Evolutionary conservation across 2,888 invertebrate genomes (phyloP), one percentile per base, ranked within the genome.

Genomic region (Toxonevra muliebris): DNA sequence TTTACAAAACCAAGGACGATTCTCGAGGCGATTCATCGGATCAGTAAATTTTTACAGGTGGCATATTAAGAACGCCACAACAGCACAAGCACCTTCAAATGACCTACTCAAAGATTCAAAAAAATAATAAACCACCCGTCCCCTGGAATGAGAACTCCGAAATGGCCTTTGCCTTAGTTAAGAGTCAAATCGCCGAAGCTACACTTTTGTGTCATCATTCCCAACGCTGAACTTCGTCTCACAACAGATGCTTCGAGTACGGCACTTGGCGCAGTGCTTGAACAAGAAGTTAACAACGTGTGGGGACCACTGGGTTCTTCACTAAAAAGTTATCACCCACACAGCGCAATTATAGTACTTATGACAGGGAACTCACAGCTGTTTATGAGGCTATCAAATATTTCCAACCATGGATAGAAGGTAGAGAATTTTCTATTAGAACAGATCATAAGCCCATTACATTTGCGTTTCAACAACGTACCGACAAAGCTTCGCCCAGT

Each of bases 21-120:
- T 17, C 11, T 63, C 9, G 68, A 68, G 68, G 30, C 11, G 60
- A 60, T 64, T 68, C 64, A 64, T 68, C 40, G 63, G 59, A 12
- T 53, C 59, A 42, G 54, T 68, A 7, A 68, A 63, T 30, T 67
- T 63, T 55, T 59, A 63, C 41, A 50, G 62, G 17, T 53, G 67
- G 4, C 63, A 63, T 48, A 67, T 67, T 11, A 67, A 63, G 15
- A 50, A 61, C 15, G 66, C 61, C 15, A 54, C 48, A 17, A 15
- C 30, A 19, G 20, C 57, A 20, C 57, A 58, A 42, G 58, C 58
- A 13, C 40, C 52, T 10, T 15, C 15, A 12, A 13, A 64, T 40
- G 60, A 61, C 43, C 52, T 54, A 20, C 55, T 61, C n/a, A 65
- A 65, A 9, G 59, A 65, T 13, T 30, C 65, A 30, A 66, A 66